Evolutionary conservation across 2,888 invertebrate species (phyloP).

Genomic region (Halictus quadricinctus): DNA sequence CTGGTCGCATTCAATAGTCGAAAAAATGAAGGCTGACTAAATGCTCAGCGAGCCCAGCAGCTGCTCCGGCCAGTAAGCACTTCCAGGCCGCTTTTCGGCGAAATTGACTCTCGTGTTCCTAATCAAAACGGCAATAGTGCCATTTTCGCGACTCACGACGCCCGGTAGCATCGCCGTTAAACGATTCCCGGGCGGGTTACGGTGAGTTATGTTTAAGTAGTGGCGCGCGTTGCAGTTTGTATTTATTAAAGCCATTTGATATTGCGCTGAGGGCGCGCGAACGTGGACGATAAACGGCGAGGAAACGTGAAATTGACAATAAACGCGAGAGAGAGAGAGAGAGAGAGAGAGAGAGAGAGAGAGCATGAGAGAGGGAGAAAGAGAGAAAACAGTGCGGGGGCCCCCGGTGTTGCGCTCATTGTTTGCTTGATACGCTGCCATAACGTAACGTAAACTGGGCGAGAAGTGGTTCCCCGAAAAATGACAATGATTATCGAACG

Average conservation of each 20-base stretch:
- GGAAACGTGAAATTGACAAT: conserved; percentile 45
- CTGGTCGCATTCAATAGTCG: background rate
- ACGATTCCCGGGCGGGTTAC: background rate
- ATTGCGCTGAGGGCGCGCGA: conserved; percentile 10
- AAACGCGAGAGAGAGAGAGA: background rate
- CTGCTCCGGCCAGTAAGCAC: background rate
- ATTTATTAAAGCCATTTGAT: conserved; percentile 34
- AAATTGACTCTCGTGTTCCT: background rate
- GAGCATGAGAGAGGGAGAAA: background rate
- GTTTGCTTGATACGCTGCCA: conserved; percentile 42
- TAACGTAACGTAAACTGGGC: conserved; percentile 39
- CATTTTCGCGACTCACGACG: background rate
- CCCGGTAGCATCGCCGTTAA: background rate
- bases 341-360: background rate
- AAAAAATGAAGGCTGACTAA: background rate
- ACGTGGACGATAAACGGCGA: conserved; percentile 32
- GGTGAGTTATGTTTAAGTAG: conserved; percentile 14
- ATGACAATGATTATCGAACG: conserved; percentile 58
- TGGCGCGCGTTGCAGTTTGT: background rate
- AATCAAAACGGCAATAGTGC: background rate
- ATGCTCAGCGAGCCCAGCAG: background rate
- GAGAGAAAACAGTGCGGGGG: background rate
- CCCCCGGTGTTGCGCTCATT: conserved; percentile 28
- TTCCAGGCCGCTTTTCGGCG: background rate
- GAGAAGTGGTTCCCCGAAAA: conserved; percentile 52